Percentiles rank a stretch among this genome's conserved stretches.
Evolutionary conservation across 1,140 invertebrate genomes (phyloP).

Genomic region (Drosophila nikananu): DNA sequence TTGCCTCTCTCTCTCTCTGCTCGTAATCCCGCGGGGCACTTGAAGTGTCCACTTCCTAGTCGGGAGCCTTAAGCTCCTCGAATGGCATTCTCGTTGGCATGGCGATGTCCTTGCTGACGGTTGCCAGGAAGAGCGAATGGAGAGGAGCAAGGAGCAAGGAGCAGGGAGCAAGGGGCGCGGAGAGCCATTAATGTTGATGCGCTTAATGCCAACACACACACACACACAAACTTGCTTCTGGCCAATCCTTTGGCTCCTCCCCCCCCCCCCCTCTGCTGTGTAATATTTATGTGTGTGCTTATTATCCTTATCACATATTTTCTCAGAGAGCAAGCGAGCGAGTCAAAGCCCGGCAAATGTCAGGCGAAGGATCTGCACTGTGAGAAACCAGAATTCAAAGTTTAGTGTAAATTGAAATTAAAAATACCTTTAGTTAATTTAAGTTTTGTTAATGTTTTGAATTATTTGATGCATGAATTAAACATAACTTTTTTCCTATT

Average conservation of each 20-base stretch:
- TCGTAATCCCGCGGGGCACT: slow-evolving; percentile 14
- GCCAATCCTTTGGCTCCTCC: slow-evolving; percentile 23
- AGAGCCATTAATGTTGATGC: slow-evolving; percentile 47
- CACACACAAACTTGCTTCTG: slow-evolving; percentile 5
- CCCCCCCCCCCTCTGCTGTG: neutral
- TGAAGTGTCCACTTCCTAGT: slow-evolving; percentile 46
- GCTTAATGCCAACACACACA: slow-evolving; percentile 41
- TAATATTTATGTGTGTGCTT: slow-evolving; percentile 49
- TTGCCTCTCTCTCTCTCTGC: neutral
- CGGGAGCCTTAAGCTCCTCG: slow-evolving; percentile 37
- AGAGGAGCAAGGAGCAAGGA: neutral
- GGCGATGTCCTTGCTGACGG: slow-evolving; percentile 34
- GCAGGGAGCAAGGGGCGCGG: neutral
- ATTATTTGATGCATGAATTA: too few relatives aligned
- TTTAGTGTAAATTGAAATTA: too few relatives aligned
- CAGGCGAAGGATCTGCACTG: slow-evolving; percentile 15
- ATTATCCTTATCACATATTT: slow-evolving; percentile 51
- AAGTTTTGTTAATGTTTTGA: too few relatives aligned
- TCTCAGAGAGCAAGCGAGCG: neutral
- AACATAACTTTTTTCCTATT: too few relatives aligned
- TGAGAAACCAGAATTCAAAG: neutral
- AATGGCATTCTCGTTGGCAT: slow-evolving; percentile 16
- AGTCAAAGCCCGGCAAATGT: slow-evolving; percentile 26
- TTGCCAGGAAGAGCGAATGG: slow-evolving; percentile 10
- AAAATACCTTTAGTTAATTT: too few relatives aligned